These are phyloP conservation scores for Nasonia oneida DNA, from an alignment of 2,888 invertebrate species.

Conservation along the genomic window DNA sequence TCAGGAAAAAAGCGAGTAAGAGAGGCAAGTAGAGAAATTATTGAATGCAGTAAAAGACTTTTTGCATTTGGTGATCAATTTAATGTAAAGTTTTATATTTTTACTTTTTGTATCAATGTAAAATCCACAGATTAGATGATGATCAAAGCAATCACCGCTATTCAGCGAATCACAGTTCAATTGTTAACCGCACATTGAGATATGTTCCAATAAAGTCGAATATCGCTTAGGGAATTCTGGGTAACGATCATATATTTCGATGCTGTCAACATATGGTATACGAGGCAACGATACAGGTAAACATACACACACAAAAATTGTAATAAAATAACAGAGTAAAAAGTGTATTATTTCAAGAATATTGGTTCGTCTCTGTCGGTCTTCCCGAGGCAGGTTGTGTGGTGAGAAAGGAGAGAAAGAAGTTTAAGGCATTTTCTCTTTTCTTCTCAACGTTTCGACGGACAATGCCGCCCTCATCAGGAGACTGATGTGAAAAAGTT, in stretches of 20 bases:
- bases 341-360: no score
- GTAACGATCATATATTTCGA: background rate
- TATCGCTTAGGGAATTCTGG: background rate
- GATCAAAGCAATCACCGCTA: slow-evolving; percentile 8
- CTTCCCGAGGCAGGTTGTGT: no score
- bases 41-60: background rate
- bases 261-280: background rate
- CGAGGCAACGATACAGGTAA: no score
- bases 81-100: background rate
- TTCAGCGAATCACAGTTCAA: background rate
- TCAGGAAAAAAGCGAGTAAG: background rate
- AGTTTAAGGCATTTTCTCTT: no score
- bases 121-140: background rate
- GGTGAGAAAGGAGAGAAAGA: no score
- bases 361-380: no score
- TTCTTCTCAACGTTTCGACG: no score
- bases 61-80: background rate
- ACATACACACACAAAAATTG: no score
- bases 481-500: no score
- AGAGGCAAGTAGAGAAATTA: background rate
- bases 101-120: background rate
- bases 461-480: no score
- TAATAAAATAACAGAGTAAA: no score
- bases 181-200: background rate
- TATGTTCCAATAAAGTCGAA: background rate